Evolutionary conservation across 2,113 vertebrate species (phyloP).

Genomic region (Oriolus oriolus): DNA sequence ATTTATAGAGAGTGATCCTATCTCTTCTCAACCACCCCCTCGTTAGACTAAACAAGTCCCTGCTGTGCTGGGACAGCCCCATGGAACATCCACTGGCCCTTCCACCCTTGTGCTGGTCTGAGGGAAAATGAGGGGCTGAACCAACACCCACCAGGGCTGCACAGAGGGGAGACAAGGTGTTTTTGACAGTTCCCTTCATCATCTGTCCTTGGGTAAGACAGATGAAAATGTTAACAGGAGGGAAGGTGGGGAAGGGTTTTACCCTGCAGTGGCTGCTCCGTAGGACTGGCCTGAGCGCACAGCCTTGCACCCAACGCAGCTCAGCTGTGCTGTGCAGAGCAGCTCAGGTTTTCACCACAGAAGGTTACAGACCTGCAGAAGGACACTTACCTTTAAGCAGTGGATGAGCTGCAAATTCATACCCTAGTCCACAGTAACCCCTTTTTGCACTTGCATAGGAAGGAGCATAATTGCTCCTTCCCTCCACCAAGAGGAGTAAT

Average conservation of each 20-base stretch:
- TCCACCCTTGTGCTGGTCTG: not conserved
- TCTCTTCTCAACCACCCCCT: not conserved
- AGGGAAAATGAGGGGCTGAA: not conserved
- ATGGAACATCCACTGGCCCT: not conserved
- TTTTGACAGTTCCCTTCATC: not conserved
- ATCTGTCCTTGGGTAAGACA: not conserved
- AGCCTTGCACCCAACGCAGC: not conserved
- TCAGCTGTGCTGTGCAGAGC: accelerated
- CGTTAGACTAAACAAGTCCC: slow-evolving; percentile 17
- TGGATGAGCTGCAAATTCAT: not conserved
- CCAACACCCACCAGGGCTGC: not conserved
- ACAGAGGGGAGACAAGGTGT: not conserved
- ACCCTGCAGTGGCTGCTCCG: not conserved
- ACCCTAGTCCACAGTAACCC: not conserved
- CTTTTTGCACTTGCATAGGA: not conserved
- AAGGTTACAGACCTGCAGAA: not conserved
- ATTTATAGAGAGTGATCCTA: not conserved
- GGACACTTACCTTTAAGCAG: not conserved
- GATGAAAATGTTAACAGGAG: not conserved
- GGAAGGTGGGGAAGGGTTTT: not conserved
- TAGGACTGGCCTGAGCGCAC: not conserved
- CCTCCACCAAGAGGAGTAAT: not conserved
- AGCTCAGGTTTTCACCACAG: not conserved
- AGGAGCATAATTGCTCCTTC: not conserved
- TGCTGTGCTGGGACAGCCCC: not conserved